Evolutionary conservation across 2,113 vertebrate genomes (phyloP).

Genomic region (Tamias sibiricus): DNA sequence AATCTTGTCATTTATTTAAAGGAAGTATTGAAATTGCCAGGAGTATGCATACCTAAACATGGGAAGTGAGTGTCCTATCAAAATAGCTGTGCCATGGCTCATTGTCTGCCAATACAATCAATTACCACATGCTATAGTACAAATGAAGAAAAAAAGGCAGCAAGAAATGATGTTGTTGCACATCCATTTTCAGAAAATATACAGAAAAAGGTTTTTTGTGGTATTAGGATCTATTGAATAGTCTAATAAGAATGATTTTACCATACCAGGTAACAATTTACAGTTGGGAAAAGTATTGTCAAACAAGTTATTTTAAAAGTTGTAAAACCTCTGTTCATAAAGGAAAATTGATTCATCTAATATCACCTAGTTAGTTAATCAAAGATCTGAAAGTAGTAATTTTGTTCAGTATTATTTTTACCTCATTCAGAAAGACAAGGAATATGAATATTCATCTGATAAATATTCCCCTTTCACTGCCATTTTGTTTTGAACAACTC

Average conservation of each 20-base stretch:
- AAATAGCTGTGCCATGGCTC: neutral
- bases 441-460: too few relatives aligned
- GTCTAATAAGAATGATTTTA: neutral
- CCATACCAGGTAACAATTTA: too few relatives aligned
- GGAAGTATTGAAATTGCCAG: neutral
- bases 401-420: too few relatives aligned
- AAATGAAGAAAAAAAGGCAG: neutral
- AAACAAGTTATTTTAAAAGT: too few relatives aligned
- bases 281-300: too few relatives aligned
- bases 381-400: too few relatives aligned
- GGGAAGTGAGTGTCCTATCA: neutral
- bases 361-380: too few relatives aligned
- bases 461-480: too few relatives aligned
- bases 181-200: slow-evolving; percentile 15
- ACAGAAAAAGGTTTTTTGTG: neutral
- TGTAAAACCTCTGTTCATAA: too few relatives aligned
- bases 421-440: too few relatives aligned
- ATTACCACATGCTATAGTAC: neutral
- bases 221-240: neutral
- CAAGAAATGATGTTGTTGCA: neutral
- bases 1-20: neutral
- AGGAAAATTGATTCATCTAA: too few relatives aligned
- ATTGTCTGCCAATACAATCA: neutral
- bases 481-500: too few relatives aligned
- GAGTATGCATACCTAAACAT: neutral